A percentile compares a stretch with the other conserved stretches of the same genome.
Evolutionary conservation across 1,140 invertebrate species (phyloP).

Genomic region (Apolygus lucorum): DNA sequence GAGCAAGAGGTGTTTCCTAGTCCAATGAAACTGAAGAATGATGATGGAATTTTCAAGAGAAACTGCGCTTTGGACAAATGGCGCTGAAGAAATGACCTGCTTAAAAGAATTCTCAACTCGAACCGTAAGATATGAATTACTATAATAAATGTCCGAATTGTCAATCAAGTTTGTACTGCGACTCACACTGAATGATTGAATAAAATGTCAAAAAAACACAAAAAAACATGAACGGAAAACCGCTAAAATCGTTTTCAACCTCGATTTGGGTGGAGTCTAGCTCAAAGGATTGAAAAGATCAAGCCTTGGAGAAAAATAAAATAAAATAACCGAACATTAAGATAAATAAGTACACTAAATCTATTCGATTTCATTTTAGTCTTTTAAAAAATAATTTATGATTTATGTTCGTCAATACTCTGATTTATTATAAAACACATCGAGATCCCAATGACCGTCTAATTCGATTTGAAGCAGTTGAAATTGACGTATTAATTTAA

Average conservation of each 20-base stretch:
- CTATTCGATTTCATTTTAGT: slow-evolving; percentile 9
- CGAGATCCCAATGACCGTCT: background rate
- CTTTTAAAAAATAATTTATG: slow-evolving; percentile 13
- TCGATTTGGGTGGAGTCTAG: background rate
- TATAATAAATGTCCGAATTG: background rate
- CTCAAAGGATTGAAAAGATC: background rate
- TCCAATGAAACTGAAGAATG: background rate
- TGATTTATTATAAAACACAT: background rate
- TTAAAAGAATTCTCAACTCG: background rate
- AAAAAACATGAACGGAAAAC: background rate
- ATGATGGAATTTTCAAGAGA: background rate
- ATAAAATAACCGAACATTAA: slow-evolving; percentile 1
- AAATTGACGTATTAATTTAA: background rate
- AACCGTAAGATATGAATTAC: background rate
- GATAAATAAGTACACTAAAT: slow-evolving; percentile 2
- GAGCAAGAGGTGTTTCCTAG: slow-evolving; percentile 25
- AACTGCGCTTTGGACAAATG: background rate
- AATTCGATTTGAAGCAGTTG: background rate
- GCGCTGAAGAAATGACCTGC: background rate
- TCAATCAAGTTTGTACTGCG: background rate
- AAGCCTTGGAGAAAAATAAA: background rate
- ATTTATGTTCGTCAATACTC: background rate
- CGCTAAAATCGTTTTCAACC: background rate
- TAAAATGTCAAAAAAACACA: background rate
- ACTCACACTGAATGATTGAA: background rate